These are phyloP conservation scores for Coecobrya sp. DNA, from an alignment of 2,888 invertebrate genomes.

Conservation along the genomic window DNA sequence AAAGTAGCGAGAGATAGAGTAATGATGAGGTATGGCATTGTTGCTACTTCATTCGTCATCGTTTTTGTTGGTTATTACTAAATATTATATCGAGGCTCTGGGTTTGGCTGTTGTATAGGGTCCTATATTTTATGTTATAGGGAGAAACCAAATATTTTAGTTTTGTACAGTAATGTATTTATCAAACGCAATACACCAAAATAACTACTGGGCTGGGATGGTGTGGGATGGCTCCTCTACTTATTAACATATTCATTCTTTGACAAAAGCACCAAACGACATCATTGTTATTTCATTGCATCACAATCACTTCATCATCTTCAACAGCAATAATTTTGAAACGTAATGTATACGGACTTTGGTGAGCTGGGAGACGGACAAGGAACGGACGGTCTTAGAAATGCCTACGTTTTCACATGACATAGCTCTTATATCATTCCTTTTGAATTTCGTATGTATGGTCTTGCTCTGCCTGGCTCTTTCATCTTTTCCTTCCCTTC, in stretches of 20 bases:
- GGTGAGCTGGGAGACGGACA: neutral
- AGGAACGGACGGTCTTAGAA: neutral
- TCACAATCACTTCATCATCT: slow-evolving; percentile 26
- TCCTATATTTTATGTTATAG: neutral
- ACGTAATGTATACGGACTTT: neutral
- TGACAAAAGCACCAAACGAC: slow-evolving; percentile 53
- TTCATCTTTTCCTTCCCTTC: slow-evolving; percentile 55
- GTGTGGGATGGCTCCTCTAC: slow-evolving; percentile 24
- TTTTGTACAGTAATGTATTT: neutral
- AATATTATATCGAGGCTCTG: too few relatives aligned
- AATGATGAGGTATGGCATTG: neutral
- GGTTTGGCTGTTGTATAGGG: too few relatives aligned
- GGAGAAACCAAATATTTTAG: neutral
- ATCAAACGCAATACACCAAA: neutral
- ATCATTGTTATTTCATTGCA: slow-evolving; percentile 67
- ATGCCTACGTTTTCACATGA: neutral
- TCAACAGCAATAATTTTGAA: neutral
- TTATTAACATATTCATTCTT: slow-evolving; percentile 72
- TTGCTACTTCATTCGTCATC: slow-evolving; percentile 31
- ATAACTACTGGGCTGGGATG: neutral
- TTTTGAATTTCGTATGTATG: slow-evolving; percentile 17
- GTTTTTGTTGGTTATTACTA: slow-evolving; percentile 13
- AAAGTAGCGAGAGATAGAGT: neutral
- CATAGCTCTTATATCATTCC: neutral
- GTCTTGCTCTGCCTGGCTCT: slow-evolving; percentile 24